These are phyloP conservation scores for Drosophila sucinea DNA, from an alignment of 1,140 invertebrate species.

Conservation along the genomic window DNA sequence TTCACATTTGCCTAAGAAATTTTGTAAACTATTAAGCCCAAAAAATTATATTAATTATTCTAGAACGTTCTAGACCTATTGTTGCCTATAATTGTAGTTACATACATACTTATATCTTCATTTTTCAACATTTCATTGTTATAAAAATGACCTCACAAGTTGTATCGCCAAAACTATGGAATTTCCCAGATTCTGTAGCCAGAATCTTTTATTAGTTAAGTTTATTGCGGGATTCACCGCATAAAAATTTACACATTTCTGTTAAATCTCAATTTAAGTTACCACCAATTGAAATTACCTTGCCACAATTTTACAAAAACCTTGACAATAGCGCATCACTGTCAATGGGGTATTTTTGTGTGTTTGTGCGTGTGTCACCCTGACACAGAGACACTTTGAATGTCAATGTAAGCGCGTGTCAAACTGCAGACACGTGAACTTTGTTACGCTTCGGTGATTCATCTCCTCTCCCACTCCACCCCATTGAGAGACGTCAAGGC, in stretches of 20 bases:
- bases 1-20: too few relatives aligned
- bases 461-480: neutral
- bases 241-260: neutral
- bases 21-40: too few relatives aligned
- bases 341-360: slow-evolving; percentile 16
- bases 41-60: too few relatives aligned
- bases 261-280: neutral
- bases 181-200: too few relatives aligned
- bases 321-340: slow-evolving; percentile 41
- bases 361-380: slow-evolving; percentile 34
- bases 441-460: slow-evolving; percentile 48
- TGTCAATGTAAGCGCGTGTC: slow-evolving; percentile 34
- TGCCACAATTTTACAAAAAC: slow-evolving; percentile 10
- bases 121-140: too few relatives aligned
- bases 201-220: neutral
- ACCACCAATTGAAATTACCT: neutral
- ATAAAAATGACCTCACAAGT: too few relatives aligned
- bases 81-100: too few relatives aligned
- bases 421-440: slow-evolving; percentile 47
- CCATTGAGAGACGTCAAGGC: slow-evolving; percentile 12
- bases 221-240: neutral
- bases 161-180: too few relatives aligned
- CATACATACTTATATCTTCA: too few relatives aligned
- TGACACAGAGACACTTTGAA: slow-evolving; percentile 55
- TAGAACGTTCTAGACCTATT: too few relatives aligned